Base-by-base conservation (phyloP, 2,797 vertebrate genomes). In the Alosa sapidissima region DNA sequence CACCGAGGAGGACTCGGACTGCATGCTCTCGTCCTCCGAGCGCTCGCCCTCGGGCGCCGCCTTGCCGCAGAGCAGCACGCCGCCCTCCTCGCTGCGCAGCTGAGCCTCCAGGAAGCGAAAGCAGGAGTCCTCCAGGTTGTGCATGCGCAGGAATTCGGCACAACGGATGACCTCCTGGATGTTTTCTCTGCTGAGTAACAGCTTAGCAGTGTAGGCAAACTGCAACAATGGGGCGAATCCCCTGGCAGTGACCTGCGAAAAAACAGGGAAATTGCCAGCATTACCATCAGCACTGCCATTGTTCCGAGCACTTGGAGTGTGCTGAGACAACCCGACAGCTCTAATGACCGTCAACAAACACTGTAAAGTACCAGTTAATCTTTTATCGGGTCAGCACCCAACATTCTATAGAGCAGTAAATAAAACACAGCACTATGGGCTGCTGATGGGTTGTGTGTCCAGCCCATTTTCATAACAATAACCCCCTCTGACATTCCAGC, bases 181-280 rank as follows among this genome's bases (percentile, higher is more conserved):
- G 96, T 99, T 99, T 90, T 99, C 98, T 94, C 97, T 97, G 96
- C 98, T 99, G 95, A 99, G 97, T 92, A 99, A 95, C 93, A 99
- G 96, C 97, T 99, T 99, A 94, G 98, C 98, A 86, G 98, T 99
- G 95, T 99, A 99, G 96, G 98, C 98, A 90, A 99, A 99, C 97
- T 99, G 98, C 92, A 99, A 94, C 96, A 99, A 97, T 84, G 98
- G 98, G 92, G 97, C 97, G 89, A 99, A 99, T 94, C 98, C 98
- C 94, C 96, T 96, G 93, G 98, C 97, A 87, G 98, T 99, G 97
- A 99, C 98, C 98, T 99, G 96, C 90, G 91, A 93, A 93, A 92
- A 96, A 94, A 94, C 89, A 96, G 92, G 93, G 93, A 97, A 94
- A 97, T 96, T 93, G 94, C 91, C 93, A 93, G 91, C 0, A 52